Evolutionary conservation across 2,888 invertebrate genomes (phyloP), one percentile per base, ranked within the genome.

Genomic region (Synanthedon vespiformis): DNA sequence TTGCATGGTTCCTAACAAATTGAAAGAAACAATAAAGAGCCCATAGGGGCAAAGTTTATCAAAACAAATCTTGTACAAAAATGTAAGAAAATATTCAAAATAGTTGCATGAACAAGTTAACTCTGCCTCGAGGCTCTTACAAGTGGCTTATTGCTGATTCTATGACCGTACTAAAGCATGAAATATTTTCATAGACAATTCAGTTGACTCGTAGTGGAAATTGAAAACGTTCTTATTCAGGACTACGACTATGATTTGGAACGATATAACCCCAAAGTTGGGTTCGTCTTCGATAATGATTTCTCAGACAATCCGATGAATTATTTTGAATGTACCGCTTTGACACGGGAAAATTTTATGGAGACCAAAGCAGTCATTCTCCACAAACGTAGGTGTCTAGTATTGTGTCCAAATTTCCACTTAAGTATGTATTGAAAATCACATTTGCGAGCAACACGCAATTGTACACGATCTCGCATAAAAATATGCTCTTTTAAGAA

Each of bases 351-450:
- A 48, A 44, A 48, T 63, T 54, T 55, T 65, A 56, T 52, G 58
- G 63, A 62, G 57, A 62, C 60, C 52, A 72, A 65, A 72, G 59
- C 65, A 56, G 63, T 80, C 59, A 65, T 72, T 74, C 68, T 81
- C 62, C 64, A 70, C 61, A 74, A 78, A 83, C 72, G 84, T 87
- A 85, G 84, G 86, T 87, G 83, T 76, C 71, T 72, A 74, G 66
- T 69, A 65, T 68, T 70, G 70, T 76, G 68, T 74, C 66, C 64
- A 70, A 70, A 67, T 59, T 58, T 40, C 40, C 44, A 56, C 55
- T 55, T 52, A n/a, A n/a, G n/a, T n/a, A 51, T 64, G 64, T 59
- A 63, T 62, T 64, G 61, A 58, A 61, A 54, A 61, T 63, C 69
- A 67, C 70, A 72, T 78, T 70, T 72, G 77, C 67, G 70, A 68